phyloP scores from a whole-genome alignment of 64 coral and sea anemone species.

The Pocillopora verrucosa region DNA sequence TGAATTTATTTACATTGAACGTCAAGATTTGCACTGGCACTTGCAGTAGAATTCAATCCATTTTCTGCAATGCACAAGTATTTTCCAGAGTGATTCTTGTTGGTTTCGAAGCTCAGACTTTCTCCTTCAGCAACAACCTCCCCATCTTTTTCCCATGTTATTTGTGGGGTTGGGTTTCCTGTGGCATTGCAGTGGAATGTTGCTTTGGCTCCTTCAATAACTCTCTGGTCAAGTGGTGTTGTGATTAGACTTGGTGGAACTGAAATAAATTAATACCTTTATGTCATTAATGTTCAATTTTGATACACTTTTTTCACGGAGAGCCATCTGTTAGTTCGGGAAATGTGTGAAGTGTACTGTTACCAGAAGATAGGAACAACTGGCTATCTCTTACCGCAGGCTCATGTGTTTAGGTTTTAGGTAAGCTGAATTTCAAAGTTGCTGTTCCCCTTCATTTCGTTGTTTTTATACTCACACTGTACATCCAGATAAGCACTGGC shows the following conservation, averaged over 20 bases:
- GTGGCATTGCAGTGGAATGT: not conserved
- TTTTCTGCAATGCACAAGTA: slow-evolving; percentile 17
- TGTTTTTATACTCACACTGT: too few relatives aligned
- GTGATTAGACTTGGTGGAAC: not conserved
- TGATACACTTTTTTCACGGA: too few relatives aligned
- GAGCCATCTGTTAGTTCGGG: too few relatives aligned
- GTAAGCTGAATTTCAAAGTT: too few relatives aligned
- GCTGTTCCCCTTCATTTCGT: too few relatives aligned
- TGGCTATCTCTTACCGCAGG: too few relatives aligned
- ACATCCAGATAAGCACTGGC: too few relatives aligned
- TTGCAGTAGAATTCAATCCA: not conserved
- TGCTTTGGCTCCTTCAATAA: not conserved
- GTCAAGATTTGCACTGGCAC: slow-evolving; percentile 1
- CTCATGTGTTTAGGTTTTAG: too few relatives aligned
- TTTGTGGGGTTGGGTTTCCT: not conserved
- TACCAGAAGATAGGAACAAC: too few relatives aligned
- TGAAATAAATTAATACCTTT: not conserved
- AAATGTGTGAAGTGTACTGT: too few relatives aligned
- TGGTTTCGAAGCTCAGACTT: not conserved
- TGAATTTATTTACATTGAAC: not conserved
- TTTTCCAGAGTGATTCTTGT: slow-evolving; percentile 6
- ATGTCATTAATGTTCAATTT: not conserved
- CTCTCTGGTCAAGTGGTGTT: not conserved
- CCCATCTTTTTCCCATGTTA: slow-evolving; percentile 1
- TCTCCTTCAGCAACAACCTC: not conserved